Percentiles rank a stretch among this genome's conserved stretches.
Conservation (phyloP, 2,797 vertebrate genomes). For the Garrulus glandarius region DNA sequence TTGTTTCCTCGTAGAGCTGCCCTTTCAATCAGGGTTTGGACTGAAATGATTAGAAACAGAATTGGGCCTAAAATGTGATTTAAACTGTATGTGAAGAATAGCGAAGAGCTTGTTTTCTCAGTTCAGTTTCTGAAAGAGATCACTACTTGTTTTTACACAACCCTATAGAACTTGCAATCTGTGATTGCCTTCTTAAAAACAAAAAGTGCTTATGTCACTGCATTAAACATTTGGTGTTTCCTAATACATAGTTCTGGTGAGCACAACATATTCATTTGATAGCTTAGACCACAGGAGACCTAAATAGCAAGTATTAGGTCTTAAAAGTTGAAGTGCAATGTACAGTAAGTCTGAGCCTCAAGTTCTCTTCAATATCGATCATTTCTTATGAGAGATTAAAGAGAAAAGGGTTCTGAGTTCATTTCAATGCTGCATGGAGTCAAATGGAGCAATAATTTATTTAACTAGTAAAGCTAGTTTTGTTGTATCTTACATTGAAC, state of each 20-base stretch:
- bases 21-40: not conserved
- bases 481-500: slow-evolving; percentile 43
- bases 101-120: not conserved
- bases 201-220: slow-evolving; percentile 85
- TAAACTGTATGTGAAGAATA: not conserved
- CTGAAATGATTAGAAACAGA: not conserved
- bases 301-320: slow-evolving; percentile 80
- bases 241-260: slow-evolving; percentile 75
- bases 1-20: not conserved
- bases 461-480: slow-evolving; percentile 44
- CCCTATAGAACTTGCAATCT: slow-evolving; percentile 91
- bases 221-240: slow-evolving; percentile 76
- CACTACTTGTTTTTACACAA: slow-evolving; percentile 66
- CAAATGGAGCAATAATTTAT: slow-evolving; percentile 72
- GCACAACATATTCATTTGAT: slow-evolving; percentile 58
- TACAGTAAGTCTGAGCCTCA: slow-evolving; percentile 83
- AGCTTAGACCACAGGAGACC: slow-evolving; percentile 73
- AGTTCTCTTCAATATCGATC: slow-evolving; percentile 85
- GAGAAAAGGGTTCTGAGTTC: slow-evolving; percentile 69
- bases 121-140: slow-evolving; percentile 25
- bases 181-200: slow-evolving; percentile 92
- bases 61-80: not conserved
- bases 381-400: slow-evolving; percentile 56
- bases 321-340: slow-evolving; percentile 90
- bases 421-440: slow-evolving; percentile 74